A percentile compares a stretch with the other conserved stretches of the same genome.
These are phyloP conservation scores for Oedothorax gibbosus DNA, from an alignment of 1,140 invertebrate species.

Conservation along the genomic window DNA sequence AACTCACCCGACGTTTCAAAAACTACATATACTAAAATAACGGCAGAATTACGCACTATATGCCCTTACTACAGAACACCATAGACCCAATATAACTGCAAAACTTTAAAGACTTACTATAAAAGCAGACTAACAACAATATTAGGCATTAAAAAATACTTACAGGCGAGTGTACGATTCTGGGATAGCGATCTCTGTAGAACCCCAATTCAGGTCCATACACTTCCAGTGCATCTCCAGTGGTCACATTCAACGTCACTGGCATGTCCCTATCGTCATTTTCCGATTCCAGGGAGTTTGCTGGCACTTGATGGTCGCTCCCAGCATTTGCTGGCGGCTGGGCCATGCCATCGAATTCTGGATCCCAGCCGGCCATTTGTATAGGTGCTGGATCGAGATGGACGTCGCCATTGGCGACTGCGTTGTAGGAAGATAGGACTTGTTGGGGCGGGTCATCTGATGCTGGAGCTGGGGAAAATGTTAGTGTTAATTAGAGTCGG, in stretches of 20 bases:
- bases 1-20: too few relatives aligned
- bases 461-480: not conserved
- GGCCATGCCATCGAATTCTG: slow-evolving; percentile 11
- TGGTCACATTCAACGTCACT: slow-evolving; percentile 7
- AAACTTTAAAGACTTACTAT: too few relatives aligned
- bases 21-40: too few relatives aligned
- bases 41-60: too few relatives aligned
- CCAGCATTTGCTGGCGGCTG: not conserved
- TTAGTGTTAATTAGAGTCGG: too few relatives aligned
- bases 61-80: too few relatives aligned
- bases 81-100: too few relatives aligned
- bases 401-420: not conserved
- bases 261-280: not conserved
- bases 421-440: not conserved
- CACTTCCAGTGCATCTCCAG: slow-evolving; percentile 7
- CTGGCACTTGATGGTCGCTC: not conserved
- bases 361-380: slow-evolving; percentile 55
- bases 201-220: slow-evolving; percentile 1
- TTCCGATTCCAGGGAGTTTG: not conserved
- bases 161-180: slow-evolving; percentile 11
- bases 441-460: not conserved
- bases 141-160: not conserved
- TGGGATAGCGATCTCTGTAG: slow-evolving; percentile 31
- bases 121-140: too few relatives aligned
- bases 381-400: slow-evolving; percentile 33